Evolutionary conservation across 2,113 vertebrate species (phyloP).

Genomic region (Theropithecus gelada): DNA sequence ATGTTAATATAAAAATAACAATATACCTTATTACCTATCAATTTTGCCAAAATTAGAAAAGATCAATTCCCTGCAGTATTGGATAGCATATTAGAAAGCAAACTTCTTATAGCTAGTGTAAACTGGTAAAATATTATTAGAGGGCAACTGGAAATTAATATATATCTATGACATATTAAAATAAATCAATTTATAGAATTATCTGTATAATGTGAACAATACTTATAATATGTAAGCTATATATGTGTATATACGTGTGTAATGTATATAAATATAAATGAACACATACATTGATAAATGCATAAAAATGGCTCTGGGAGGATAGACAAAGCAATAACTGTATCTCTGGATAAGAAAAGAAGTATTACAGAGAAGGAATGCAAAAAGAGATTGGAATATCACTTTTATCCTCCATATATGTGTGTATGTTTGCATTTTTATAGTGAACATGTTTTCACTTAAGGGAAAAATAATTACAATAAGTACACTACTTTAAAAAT

Average conservation of each 20-base stretch:
- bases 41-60: constrained; percentile 3
- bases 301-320: not conserved
- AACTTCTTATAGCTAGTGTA: not conserved
- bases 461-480: not conserved
- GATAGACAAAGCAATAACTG: not conserved
- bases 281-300: not conserved
- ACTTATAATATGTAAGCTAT: not conserved
- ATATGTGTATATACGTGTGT: not conserved
- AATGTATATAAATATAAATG: not conserved
- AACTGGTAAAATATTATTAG: not conserved
- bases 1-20: not conserved
- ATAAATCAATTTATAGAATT: not conserved
- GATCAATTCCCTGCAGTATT: not conserved
- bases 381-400: not conserved
- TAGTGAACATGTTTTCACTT: not conserved
- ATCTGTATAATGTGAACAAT: not conserved
- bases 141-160: not conserved
- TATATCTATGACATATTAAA: not conserved
- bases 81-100: not conserved
- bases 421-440: not conserved
- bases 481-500: not conserved
- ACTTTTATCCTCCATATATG: not conserved
- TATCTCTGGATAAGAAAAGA: not conserved
- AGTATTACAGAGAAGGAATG: not conserved
- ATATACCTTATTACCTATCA: not conserved